Percentiles rank a stretch among this genome's conserved stretches.
Conservation (phyloP, 2,797 vertebrate species). For the Sebastes wilsoni region DNA sequence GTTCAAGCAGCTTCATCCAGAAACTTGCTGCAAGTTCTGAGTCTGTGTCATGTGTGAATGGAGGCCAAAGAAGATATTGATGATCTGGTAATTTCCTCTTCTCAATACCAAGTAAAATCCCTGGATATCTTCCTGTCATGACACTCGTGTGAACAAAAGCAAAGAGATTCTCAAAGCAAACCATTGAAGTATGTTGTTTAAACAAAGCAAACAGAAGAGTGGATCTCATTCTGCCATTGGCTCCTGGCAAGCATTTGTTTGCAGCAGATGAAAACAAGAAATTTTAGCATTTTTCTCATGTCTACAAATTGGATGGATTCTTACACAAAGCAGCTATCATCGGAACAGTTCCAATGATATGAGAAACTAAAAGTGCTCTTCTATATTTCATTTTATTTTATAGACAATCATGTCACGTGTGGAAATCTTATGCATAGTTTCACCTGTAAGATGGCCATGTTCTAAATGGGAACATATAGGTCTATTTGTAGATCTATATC, state of each 20-base stretch:
- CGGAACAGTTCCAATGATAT: not conserved
- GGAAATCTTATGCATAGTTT: not conserved
- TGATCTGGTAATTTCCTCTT: conserved; percentile 7
- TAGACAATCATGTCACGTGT: not conserved
- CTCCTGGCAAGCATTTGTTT: not conserved
- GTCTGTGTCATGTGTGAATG: not conserved
- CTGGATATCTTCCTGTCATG: not conserved
- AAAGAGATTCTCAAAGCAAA: not conserved
- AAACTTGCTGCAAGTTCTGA: not conserved
- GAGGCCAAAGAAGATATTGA: conserved; percentile 3
- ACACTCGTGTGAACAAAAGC: conserved; percentile 12
- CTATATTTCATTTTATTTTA: not conserved
- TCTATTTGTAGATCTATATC: not conserved
- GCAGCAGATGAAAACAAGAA: not conserved
- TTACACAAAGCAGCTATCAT: not conserved
- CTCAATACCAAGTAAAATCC: not conserved
- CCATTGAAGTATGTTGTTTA: not conserved
- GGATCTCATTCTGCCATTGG: not conserved
- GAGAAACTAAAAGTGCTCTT: not conserved
- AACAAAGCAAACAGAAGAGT: not conserved
- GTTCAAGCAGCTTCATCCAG: not conserved
- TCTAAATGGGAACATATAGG: not conserved
- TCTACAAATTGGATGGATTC: not conserved
- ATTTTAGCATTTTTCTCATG: not conserved
- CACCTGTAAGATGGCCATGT: not conserved